A percentile compares a stretch with the other conserved stretches of the same genome.
These are phyloP conservation scores for Neodiprion virginianus DNA, from an alignment of 1,140 invertebrate genomes.

Conservation along the genomic window DNA sequence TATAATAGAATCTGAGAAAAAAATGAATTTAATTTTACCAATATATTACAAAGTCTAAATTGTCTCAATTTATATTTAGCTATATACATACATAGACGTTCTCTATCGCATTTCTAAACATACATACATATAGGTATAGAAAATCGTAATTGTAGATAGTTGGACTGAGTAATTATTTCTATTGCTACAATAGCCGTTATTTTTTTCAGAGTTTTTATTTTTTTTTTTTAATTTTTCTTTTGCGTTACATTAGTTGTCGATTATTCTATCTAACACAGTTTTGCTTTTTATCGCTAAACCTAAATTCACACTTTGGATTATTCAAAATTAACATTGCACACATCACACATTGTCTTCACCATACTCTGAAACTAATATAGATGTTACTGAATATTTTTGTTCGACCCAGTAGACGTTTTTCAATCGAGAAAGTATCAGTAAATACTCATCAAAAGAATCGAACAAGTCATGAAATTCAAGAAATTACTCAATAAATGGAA, in stretches of 20 bases:
- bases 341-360: not conserved
- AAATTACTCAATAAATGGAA: not conserved
- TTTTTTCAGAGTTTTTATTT: not conserved
- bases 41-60: not conserved
- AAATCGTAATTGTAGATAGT: not conserved
- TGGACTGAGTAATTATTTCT: not conserved
- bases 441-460: no score
- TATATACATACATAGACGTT: not conserved
- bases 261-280: slow-evolving; percentile 7
- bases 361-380: no score
- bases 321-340: not conserved
- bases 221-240: not conserved
- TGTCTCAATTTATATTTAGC: not conserved
- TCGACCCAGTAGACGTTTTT: no score
- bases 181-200: not conserved
- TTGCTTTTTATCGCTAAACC: not conserved
- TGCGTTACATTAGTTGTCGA: not conserved
- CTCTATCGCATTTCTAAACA: not conserved
- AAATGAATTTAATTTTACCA: not conserved
- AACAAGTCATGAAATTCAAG: no score
- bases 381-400: no score
- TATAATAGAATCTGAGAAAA: not conserved
- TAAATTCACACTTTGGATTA: slow-evolving; percentile 5
- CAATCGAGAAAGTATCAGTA: no score
- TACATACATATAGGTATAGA: not conserved